Conservation (phyloP, 2,888 invertebrate species). For the Harpagoxenus sublaevis region DNA sequence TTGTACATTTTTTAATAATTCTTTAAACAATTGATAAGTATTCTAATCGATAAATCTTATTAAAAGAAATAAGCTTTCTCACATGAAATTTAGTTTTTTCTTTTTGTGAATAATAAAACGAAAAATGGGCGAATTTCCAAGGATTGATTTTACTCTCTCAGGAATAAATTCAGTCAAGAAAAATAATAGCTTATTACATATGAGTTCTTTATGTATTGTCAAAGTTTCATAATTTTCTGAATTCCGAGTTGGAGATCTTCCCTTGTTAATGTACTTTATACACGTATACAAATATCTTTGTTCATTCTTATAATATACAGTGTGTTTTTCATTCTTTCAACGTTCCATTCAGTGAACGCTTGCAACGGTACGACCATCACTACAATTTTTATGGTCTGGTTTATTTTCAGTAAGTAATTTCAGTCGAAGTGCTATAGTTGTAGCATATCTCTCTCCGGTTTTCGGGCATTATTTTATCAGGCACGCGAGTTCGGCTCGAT, state of each 20-base stretch:
- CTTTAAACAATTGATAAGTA: background rate
- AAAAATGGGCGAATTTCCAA: too few species aligned
- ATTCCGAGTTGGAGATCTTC: background rate
- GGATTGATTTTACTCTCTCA: background rate
- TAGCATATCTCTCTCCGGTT: background rate
- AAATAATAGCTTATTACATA: background rate
- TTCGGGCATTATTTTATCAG: conserved; percentile 12
- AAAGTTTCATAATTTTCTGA: background rate
- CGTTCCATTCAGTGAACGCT: background rate
- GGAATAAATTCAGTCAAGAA: background rate
- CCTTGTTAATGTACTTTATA: background rate
- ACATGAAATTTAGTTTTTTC: background rate
- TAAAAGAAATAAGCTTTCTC: background rate
- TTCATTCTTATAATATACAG: background rate
- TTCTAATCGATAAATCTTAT: background rate
- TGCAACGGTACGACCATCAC: background rate
- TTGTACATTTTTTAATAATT: background rate
- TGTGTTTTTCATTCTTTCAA: background rate
- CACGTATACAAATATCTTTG: background rate
- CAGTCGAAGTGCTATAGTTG: background rate
- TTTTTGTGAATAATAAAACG: too few species aligned
- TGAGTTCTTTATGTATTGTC: background rate
- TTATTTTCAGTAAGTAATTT: background rate
- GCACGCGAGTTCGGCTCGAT: background rate
- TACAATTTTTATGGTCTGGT: conserved; percentile 20